Evolutionary conservation across 2,888 invertebrate species (phyloP).

Genomic region (Cryptosula pallasiana): DNA sequence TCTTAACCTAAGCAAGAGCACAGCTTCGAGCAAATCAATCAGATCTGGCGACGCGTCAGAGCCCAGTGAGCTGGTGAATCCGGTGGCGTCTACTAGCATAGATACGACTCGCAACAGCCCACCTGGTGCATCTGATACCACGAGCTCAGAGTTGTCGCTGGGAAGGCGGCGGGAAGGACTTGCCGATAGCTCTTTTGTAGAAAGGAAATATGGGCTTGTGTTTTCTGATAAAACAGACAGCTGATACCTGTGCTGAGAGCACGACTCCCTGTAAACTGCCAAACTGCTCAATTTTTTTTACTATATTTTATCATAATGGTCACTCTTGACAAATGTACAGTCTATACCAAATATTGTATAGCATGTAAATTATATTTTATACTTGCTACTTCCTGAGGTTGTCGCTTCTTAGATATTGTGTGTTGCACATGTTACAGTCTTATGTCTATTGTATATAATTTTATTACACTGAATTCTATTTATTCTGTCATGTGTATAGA

Average conservation of each 20-base stretch:
- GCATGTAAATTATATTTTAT: slow-evolving; percentile 1
- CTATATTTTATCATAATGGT: not conserved
- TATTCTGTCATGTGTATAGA: too few relatives aligned
- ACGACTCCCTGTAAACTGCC: not conserved
- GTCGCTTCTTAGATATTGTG: too few relatives aligned
- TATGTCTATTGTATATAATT: too few relatives aligned
- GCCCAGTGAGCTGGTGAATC: not conserved
- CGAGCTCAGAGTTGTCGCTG: not conserved
- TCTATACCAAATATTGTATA: slow-evolving; percentile 10
- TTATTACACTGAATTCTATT: too few relatives aligned
- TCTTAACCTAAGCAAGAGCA: not conserved
- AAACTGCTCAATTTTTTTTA: slow-evolving; percentile 14
- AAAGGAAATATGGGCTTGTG: slow-evolving; percentile 9
- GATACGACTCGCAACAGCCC: not conserved
- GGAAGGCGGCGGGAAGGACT: not conserved
- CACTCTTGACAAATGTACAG: not conserved
- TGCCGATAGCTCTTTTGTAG: slow-evolving; percentile 14
- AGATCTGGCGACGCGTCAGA: not conserved
- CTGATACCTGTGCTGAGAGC: not conserved
- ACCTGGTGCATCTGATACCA: too few relatives aligned
- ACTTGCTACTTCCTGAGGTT: too few relatives aligned
- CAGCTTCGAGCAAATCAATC: not conserved
- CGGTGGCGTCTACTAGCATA: not conserved
- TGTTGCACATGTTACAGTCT: too few relatives aligned
- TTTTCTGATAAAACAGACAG: not conserved